phyloP scores from a whole-genome alignment of 2,797 vertebrate genomes.

The Macrochelys suwanniensis region DNA sequence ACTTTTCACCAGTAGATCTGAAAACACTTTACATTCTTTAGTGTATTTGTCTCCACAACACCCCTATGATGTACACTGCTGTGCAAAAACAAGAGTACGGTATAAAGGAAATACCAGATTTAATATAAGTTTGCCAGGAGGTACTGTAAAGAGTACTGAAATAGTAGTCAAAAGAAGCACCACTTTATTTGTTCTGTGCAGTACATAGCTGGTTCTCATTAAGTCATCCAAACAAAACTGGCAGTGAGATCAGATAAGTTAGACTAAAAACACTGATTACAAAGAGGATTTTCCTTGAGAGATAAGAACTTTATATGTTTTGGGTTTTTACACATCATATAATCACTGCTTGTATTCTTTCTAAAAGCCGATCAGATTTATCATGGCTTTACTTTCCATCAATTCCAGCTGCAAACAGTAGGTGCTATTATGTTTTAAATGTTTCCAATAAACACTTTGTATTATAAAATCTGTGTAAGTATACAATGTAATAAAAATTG shows the following conservation, averaged over 20 bases:
- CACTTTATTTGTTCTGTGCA: neutral
- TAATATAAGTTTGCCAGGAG: neutral
- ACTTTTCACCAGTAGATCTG: neutral
- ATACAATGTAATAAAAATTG: neutral
- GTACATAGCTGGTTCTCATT: neutral
- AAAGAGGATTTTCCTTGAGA: neutral
- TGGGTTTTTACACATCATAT: neutral
- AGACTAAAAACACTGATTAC: neutral
- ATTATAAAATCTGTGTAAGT: neutral
- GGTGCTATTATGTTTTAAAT: neutral
- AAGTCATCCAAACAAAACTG: neutral
- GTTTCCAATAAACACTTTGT: neutral
- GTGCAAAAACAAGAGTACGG: neutral
- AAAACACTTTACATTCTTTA: neutral
- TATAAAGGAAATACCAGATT: neutral
- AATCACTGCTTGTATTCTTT: neutral
- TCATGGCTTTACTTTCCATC: neutral
- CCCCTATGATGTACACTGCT: neutral
- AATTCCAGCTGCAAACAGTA: neutral
- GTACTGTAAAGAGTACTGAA: neutral
- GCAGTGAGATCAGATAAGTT: neutral
- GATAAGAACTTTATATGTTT: neutral
- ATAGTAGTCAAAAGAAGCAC: neutral
- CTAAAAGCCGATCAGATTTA: neutral
- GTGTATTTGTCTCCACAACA: fast-evolving